Base-by-base conservation (phyloP, 2,113 vertebrate genomes). In the Sinocyclocheilus maitianheensis region DNA sequence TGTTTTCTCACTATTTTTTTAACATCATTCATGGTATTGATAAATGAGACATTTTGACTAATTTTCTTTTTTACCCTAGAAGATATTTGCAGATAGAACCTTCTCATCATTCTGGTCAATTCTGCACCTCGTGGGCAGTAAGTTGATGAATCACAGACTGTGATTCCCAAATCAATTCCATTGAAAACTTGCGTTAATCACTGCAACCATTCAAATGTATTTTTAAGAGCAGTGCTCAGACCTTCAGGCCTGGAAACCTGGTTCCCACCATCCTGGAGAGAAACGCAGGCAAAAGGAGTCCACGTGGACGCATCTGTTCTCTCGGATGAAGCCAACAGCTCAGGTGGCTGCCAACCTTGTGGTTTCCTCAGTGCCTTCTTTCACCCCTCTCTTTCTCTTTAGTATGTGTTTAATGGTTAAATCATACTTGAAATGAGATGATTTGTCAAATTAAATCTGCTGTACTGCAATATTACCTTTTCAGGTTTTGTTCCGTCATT, bases 381-480 rank as follows among this genome's bases (percentile, higher is more conserved):
- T 40, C 76, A 20, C 67, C 37, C 76, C 84, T 62, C 30, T 30
- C 74, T 53, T 55, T 78, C n/a, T 55, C 43, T 65, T 69, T 80
- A 80, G 51, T 76, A 81, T 75, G 74, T 60, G 20, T 37, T 85
- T 72, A 77, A 87, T 65, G 67, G 55, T 43, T 67, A 85, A 72
- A 55, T 81, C 78, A 46, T 55, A 46, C 26, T 16, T 69, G 11
- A 65, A 78, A 65, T 62, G 34, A 53, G 13, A 69, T 72, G 1
- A 53, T 80, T 72, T 22, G 53, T 65, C 77, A 43, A 5, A 74
- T 12, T 20, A 26, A 74, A 71, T 46, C 77, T 60, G 9, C 8
- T 48, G 77, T 81, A 46, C 53, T 48, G 51, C 30, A 55, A 18
- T 55, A n/a, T 65, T 85, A 72, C 43, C 60, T 53, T 51, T 51